Evolutionary conservation across 35 echinoderm and acorn worm genomes (phyloP).

Genomic region (Heliocidaris erythrogramma): DNA sequence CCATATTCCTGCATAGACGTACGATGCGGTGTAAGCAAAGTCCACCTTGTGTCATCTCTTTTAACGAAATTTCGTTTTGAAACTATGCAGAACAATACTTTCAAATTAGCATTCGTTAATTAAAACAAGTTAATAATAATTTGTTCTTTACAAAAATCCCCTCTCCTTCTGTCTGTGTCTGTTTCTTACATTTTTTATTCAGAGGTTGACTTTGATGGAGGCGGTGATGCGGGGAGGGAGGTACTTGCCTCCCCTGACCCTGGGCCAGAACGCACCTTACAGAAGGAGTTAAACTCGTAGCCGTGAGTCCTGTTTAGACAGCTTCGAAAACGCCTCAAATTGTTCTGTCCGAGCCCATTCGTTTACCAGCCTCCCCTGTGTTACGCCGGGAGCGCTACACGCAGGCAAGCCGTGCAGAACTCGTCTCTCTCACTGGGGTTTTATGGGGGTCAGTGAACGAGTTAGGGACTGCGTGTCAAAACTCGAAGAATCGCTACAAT

Average conservation of each 20-base stretch:
- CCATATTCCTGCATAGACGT: too few species aligned
- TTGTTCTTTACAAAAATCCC: too few species aligned
- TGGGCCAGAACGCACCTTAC: not conserved
- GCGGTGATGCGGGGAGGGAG: not conserved
- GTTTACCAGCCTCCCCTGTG: constrained; percentile 41
- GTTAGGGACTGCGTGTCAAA: not conserved
- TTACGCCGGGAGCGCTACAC: constrained; percentile 38
- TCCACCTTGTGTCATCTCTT: too few species aligned
- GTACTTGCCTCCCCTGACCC: not conserved
- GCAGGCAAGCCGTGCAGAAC: not conserved
- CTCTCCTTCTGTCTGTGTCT: not conserved
- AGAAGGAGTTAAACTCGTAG: constrained; percentile 14
- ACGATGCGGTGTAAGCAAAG: too few species aligned
- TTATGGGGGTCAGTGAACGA: constrained; percentile 47
- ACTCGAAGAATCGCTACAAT: not conserved
- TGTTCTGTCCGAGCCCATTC: constrained; percentile 29
- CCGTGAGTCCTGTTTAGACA: constrained; percentile 32
- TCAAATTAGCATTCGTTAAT: too few species aligned
- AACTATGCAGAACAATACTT: too few species aligned
- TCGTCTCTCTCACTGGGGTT: constrained; percentile 1
- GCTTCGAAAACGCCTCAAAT: constrained; percentile 45
- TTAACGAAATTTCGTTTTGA: too few species aligned
- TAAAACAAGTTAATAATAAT: not conserved
- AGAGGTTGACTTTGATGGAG: not conserved
- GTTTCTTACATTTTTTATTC: not conserved